Conservation (phyloP, 1,140 invertebrate genomes). For the Parapsyche elsis region DNA sequence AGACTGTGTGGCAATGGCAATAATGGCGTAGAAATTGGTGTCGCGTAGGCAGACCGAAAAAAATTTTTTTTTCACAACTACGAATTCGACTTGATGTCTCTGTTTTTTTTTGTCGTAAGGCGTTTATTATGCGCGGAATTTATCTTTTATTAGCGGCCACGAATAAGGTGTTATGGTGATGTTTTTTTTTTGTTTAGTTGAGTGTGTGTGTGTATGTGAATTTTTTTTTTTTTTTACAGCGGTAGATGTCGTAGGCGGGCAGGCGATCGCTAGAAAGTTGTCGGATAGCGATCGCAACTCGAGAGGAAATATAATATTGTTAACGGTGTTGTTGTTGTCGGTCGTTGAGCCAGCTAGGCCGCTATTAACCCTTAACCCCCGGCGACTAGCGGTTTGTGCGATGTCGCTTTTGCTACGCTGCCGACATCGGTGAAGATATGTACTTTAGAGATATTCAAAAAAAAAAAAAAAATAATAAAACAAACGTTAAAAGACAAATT, state of each 20-base stretch:
- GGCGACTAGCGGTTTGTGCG: constrained; percentile 21
- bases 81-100: not conserved
- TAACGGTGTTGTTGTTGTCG: constrained; percentile 18
- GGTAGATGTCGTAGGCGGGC: not conserved
- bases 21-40: not conserved
- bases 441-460: too few relatives aligned
- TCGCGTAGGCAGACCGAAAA: not conserved
- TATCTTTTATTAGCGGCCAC: too few relatives aligned
- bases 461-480: too few relatives aligned
- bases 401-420: not conserved
- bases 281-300: constrained; percentile 2
- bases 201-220: not conserved
- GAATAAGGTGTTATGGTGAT: too few relatives aligned
- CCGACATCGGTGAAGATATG: too few relatives aligned
- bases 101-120: not conserved
- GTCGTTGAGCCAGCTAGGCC: constrained; percentile 12
- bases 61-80: not conserved
- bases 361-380: constrained; percentile 31
- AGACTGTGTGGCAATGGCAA: constrained; percentile 18
- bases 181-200: not conserved
- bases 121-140: not conserved
- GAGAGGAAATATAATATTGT: constrained; percentile 18
- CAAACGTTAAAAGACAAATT: too few relatives aligned
- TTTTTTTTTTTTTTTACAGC: too few relatives aligned
- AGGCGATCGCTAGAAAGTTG: not conserved